Percentiles rank a stretch among this genome's conserved stretches.
Conservation (phyloP, 2,888 invertebrate genomes). For the Hoplodrina ambigua region DNA sequence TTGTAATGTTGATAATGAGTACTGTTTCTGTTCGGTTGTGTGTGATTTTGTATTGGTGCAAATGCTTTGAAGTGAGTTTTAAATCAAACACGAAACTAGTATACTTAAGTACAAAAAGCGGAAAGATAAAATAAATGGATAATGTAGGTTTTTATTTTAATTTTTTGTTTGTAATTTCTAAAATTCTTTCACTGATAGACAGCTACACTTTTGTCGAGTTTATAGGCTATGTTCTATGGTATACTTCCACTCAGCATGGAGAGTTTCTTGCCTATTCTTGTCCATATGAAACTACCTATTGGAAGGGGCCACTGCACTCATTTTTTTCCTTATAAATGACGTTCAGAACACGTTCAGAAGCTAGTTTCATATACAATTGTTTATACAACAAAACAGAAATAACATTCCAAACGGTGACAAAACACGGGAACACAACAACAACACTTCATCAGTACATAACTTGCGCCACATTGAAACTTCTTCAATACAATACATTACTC, state of each 20-base stretch:
- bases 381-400: slow-evolving; percentile 19
- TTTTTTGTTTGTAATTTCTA: too few relatives aligned
- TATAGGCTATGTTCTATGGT: too few relatives aligned
- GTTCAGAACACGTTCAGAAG: too few relatives aligned
- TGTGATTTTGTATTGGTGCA: not conserved
- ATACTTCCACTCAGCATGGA: too few relatives aligned
- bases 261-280: too few relatives aligned
- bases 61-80: not conserved
- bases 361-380: not conserved
- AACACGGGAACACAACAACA: slow-evolving; percentile 48
- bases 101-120: not conserved
- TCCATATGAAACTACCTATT: too few relatives aligned
- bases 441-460: slow-evolving; percentile 33
- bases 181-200: too few relatives aligned
- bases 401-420: slow-evolving; percentile 18
- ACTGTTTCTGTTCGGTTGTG: not conserved
- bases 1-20: slow-evolving; percentile 1
- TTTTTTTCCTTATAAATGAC: too few relatives aligned
- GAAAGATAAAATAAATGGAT: too few relatives aligned
- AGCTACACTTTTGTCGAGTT: too few relatives aligned
- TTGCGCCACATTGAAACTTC: slow-evolving; percentile 28
- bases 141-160: too few relatives aligned
- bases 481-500: slow-evolving; percentile 42
- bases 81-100: not conserved
- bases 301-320: too few relatives aligned